Base-by-base conservation (phyloP, 2,113 vertebrate species). In the Petrocephalus zakoni region DNA sequence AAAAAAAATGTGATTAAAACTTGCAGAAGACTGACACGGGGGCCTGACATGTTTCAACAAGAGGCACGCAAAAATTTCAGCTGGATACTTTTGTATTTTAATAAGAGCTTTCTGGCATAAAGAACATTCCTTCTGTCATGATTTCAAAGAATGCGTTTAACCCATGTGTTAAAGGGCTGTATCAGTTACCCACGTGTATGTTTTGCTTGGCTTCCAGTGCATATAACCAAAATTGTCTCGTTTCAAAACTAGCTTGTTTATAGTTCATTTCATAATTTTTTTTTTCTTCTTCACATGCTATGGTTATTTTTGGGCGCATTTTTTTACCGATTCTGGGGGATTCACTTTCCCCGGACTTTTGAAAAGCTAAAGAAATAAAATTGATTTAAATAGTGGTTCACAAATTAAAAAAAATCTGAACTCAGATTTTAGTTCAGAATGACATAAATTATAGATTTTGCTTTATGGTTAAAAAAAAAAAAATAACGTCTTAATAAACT, bases 201-300 rank as follows among this genome's bases (percentile, higher is more conserved):
- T 91, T 91, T 90, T 89, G 64, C 52, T 91, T 91, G 90, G 90
- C 90, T 90, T 89, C 37, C 2, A 46, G 22, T 81, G 84, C 75
- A 56, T 52, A 52, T 49, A 51, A 68, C 88, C 81, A 83, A 87
- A 88, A 90, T 82, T 85, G 37, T 88, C 87, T 87, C 42, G 53
- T 90, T 88, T 90, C 86, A 87, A 90, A 88, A 61, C 78, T 51
- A 85, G 90, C 84, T 90, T 91, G 89, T 88, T 91, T 88, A 91
- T 89, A 87, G 89, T 87, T 87, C 84, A 87, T 87, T 89, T 75
- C 75, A 17, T 86, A 5, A 34, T 49, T 55, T 81, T 58, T 64
- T 78, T 49, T 81, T 52, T 89, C 86, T 82, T 85, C 87, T 55
- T 83, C 75, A 87, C 34, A 68, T 87, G 86, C 55, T 15, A 21